phyloP scores from a whole-genome alignment of 2,797 vertebrate species.

The Anguilla pacifica region DNA sequence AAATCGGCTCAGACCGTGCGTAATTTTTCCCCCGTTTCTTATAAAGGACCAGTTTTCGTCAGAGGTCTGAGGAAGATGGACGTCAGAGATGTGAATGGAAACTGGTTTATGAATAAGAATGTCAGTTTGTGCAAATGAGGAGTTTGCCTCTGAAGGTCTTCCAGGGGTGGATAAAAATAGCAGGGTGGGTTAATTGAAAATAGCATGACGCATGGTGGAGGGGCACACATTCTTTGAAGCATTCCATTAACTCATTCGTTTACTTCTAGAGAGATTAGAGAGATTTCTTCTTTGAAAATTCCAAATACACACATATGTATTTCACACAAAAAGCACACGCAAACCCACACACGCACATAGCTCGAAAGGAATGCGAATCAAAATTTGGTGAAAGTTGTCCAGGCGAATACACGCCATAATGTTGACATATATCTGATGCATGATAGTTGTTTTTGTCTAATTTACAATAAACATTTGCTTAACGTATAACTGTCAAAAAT shows the following conservation, averaged over 20 bases:
- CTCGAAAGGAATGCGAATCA: not conserved
- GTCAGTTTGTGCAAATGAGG: constrained; percentile 49
- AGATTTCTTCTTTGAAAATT: not conserved
- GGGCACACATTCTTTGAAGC: not conserved
- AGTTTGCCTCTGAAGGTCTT: constrained; percentile 68
- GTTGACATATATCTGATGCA: not conserved
- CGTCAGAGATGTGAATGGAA: constrained; percentile 81
- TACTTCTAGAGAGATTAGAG: constrained; percentile 2
- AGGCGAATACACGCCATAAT: not conserved
- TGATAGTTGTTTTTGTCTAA: not conserved
- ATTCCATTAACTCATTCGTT: constrained; percentile 29
- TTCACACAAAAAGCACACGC: not conserved
- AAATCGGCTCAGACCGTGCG: constrained; percentile 44
- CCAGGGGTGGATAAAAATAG: constrained; percentile 68
- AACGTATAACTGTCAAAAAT: not conserved
- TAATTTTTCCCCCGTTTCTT: constrained; percentile 63
- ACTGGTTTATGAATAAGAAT: constrained; percentile 66
- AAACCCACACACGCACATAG: not conserved
- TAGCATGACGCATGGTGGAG: constrained; percentile 63
- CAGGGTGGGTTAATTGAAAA: constrained; percentile 63
- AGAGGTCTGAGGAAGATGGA: constrained; percentile 68
- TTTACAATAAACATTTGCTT: not conserved
- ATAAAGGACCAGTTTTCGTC: constrained; percentile 78
- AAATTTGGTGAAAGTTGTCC: not conserved
- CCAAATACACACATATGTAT: not conserved